phyloP scores from a whole-genome alignment of 2,113 vertebrate species.

The Coregonus clupeaformis region DNA sequence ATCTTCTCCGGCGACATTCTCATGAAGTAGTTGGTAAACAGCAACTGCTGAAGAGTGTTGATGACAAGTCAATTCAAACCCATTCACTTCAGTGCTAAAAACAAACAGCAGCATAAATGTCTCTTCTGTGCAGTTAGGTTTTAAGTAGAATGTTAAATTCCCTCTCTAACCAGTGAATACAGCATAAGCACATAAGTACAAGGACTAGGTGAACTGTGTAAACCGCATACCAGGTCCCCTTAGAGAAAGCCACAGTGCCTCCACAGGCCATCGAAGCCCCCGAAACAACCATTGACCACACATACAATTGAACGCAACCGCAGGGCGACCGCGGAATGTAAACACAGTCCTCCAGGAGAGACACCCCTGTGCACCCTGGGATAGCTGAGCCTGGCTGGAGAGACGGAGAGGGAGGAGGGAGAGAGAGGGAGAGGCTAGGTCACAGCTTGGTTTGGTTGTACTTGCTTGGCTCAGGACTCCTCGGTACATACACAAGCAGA shows the following conservation, averaged over 20 bases:
- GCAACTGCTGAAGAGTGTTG: background rate
- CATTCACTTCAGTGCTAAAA: background rate
- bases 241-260: slow-evolving; percentile 32
- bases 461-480: background rate
- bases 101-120: background rate
- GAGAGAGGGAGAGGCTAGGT: background rate
- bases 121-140: background rate
- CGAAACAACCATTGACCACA: slow-evolving; percentile 47
- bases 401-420: too few relatives aligned
- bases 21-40: background rate
- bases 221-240: slow-evolving; percentile 27
- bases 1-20: too few relatives aligned
- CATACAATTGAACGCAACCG: slow-evolving; percentile 45
- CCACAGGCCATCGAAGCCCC: slow-evolving; percentile 23
- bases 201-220: slow-evolving; percentile 22
- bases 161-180: slow-evolving; percentile 25
- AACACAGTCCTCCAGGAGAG: slow-evolving; percentile 35
- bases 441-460: slow-evolving; percentile 9
- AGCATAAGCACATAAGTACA: slow-evolving; percentile 26
- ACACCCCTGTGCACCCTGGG: slow-evolving; percentile 18
- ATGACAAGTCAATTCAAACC: slow-evolving; percentile 2
- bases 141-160: slow-evolving; percentile 29
- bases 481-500: slow-evolving; percentile 29
- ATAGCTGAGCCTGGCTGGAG: slow-evolving; percentile 37
- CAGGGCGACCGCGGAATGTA: slow-evolving; percentile 50